Evolutionary conservation across 2,797 vertebrate genomes (phyloP).

Genomic region (Oreonectes daqikongensis): DNA sequence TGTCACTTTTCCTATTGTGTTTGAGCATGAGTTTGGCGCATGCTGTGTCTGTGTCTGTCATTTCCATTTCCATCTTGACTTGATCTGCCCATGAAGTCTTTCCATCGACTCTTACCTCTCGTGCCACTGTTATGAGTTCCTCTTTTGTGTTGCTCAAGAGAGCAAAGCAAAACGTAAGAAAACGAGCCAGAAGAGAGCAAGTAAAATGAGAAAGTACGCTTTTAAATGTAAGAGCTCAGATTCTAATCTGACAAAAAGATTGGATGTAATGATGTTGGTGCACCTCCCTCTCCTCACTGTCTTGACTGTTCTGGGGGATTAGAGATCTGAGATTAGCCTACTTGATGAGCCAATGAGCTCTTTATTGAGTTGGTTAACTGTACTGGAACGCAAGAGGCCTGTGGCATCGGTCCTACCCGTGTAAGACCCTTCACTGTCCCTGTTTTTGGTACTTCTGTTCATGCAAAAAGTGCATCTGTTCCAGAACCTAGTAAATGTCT

Average conservation of each 20-base stretch:
- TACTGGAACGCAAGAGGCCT: conserved; percentile 83
- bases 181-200: conserved; percentile 57
- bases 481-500: conserved; percentile 8
- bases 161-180: conserved; percentile 56
- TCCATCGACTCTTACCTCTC: conserved; percentile 81
- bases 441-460: conserved; percentile 12
- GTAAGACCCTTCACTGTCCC: conserved; percentile 84
- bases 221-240: conserved; percentile 60
- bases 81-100: conserved; percentile 80
- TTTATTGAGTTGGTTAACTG: conserved; percentile 79
- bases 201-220: conserved; percentile 62
- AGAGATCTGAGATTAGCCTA: conserved; percentile 72
- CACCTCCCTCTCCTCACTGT: conserved; percentile 80
- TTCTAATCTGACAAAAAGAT: conserved; percentile 69
- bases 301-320: conserved; percentile 78
- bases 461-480: conserved; percentile 22
- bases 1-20: conserved; percentile 79
- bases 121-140: conserved; percentile 87
- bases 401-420: conserved; percentile 82
- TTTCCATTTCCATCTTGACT: conserved; percentile 76
- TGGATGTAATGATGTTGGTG: conserved; percentile 72
- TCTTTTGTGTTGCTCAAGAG: conserved; percentile 79
- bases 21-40: conserved; percentile 84
- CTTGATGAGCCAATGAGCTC: conserved; percentile 76
- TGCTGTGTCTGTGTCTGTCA: conserved; percentile 79